A percentile compares a stretch with the other conserved stretches of the same genome.
Evolutionary conservation across 2,113 vertebrate genomes (phyloP).

Genomic region (Cynopterus brachyotis): DNA sequence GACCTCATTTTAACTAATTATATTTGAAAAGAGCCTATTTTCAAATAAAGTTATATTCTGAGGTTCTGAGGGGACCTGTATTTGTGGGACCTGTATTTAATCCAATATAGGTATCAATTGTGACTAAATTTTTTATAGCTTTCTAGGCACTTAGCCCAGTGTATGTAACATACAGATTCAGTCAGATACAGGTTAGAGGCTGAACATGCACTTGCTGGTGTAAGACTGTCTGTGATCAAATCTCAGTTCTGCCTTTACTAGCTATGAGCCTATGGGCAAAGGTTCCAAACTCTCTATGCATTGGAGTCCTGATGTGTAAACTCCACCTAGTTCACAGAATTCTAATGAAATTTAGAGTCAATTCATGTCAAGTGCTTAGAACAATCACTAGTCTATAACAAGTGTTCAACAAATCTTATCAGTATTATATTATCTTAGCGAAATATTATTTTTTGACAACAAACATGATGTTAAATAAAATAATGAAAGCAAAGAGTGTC

Average conservation of each 20-base stretch:
- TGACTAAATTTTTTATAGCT: background rate
- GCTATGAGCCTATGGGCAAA: background rate
- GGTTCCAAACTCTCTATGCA: background rate
- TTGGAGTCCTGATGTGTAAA: constrained; percentile 7
- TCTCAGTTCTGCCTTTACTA: background rate
- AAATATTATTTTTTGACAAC: background rate
- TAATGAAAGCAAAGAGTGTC: constrained; percentile 26
- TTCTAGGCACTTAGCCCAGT: background rate
- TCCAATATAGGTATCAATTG: background rate
- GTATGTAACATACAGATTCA: background rate
- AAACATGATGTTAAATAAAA: constrained; percentile 54
- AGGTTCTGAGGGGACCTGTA: background rate
- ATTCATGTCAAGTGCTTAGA: background rate
- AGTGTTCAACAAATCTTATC: constrained; percentile 11
- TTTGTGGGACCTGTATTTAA: background rate
- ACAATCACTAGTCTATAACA: constrained; percentile 33
- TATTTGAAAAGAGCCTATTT: background rate
- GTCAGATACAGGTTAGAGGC: background rate
- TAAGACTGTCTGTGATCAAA: background rate
- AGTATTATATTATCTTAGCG: background rate
- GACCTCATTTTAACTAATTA: background rate
- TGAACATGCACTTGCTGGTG: background rate
- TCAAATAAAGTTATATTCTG: background rate
- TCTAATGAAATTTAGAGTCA: constrained; percentile 26
- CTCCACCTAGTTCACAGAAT: background rate